These are phyloP conservation scores for Pangasius sanitwongsei DNA, from an alignment of 2,797 vertebrate genomes.

Conservation along the genomic window DNA sequence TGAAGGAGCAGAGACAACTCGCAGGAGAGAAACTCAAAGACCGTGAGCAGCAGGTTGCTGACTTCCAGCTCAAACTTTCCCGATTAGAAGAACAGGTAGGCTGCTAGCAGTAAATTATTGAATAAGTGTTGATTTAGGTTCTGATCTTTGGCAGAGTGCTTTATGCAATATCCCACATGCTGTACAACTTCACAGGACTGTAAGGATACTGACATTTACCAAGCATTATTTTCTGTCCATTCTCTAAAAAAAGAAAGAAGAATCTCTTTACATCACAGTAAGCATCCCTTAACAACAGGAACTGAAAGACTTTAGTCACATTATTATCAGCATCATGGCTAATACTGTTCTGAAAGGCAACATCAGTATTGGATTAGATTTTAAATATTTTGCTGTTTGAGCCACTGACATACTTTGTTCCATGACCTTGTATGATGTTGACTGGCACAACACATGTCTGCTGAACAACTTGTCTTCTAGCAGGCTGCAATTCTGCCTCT, in stretches of 20 bases:
- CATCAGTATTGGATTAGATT: background rate
- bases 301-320: background rate
- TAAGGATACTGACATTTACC: background rate
- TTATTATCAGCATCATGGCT: background rate
- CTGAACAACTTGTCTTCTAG: background rate
- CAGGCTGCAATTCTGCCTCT: background rate
- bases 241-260: background rate
- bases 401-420: background rate
- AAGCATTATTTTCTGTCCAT: background rate
- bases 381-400: background rate
- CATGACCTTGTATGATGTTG: background rate
- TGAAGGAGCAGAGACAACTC: constrained; percentile 96
- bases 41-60: constrained; percentile 92
- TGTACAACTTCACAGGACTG: background rate
- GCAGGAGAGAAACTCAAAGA: constrained; percentile 97
- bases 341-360: background rate
- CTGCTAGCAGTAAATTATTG: background rate
- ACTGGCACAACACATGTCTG: background rate
- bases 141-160: background rate
- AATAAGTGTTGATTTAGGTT: background rate
- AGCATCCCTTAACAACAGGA: background rate
- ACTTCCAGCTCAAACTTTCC: constrained; percentile 92
- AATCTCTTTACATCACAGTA: background rate
- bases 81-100: constrained; percentile 92
- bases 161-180: background rate